phyloP scores from a whole-genome alignment of 2,888 invertebrate genomes.

The Euproctis similis region DNA sequence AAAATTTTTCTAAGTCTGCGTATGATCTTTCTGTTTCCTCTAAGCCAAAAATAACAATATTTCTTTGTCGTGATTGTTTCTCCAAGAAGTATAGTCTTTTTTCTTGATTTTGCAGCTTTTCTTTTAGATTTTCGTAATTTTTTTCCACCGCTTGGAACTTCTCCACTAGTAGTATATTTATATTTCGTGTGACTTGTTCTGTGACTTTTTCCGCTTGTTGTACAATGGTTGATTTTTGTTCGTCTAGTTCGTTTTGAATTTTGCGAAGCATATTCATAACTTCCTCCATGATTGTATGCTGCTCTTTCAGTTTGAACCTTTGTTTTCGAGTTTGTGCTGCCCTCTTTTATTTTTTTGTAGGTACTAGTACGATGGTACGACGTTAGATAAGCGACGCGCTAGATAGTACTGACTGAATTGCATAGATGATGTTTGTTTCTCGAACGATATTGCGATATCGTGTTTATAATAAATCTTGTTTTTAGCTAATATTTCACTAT shows the following conservation, averaged over 20 bases:
- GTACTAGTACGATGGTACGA: neutral
- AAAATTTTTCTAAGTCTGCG: conserved; percentile 1
- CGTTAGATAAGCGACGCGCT: too few species aligned
- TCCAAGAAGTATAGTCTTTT: too few species aligned
- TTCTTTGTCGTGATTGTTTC: too few species aligned
- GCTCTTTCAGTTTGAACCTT: neutral
- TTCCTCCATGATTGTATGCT: conserved; percentile 1
- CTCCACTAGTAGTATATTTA: neutral
- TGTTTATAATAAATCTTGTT: too few species aligned
- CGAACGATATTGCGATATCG: too few species aligned
- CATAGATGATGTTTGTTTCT: too few species aligned
- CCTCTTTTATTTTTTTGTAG: too few species aligned
- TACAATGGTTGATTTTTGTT: too few species aligned
- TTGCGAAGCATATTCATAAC: conserved; percentile 2
- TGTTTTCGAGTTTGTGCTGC: neutral
- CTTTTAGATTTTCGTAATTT: neutral
- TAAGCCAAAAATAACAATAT: too few species aligned
- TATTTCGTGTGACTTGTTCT: neutral
- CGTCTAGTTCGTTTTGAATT: conserved; percentile 3
- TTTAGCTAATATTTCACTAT: too few species aligned
- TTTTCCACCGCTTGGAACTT: neutral
- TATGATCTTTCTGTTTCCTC: neutral
- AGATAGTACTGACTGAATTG: too few species aligned
- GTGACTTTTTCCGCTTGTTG: neutral
- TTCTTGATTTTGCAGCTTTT: too few species aligned